A percentile compares a stretch with the other conserved stretches of the same genome.
phyloP scores from a whole-genome alignment of 1,140 invertebrate genomes.

The Neodiprion virginianus region DNA sequence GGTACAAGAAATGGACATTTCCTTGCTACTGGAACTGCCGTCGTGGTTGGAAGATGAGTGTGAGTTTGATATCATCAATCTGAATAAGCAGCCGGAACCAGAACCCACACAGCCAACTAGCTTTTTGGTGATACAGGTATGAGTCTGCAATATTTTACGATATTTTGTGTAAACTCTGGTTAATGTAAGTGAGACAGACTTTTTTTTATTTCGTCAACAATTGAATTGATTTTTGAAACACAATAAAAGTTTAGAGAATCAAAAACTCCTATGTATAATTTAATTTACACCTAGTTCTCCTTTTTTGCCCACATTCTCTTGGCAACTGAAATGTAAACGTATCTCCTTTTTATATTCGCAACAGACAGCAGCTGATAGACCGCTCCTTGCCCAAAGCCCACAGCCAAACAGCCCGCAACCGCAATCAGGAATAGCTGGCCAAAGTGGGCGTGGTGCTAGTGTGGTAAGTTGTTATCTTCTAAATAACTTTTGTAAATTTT shows the following conservation, averaged over 20 bases:
- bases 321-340: too few relatives aligned
- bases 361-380: conserved; percentile 75
- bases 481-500: conserved; percentile 13
- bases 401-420: conserved; percentile 69
- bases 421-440: conserved; percentile 70
- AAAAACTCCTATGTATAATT: neutral
- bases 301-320: conserved; percentile 6
- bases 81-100: conserved; percentile 79
- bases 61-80: conserved; percentile 91
- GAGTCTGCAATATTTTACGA: neutral
- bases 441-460: conserved; percentile 86
- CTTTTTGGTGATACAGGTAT: conserved; percentile 89
- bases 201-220: too few relatives aligned
- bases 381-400: conserved; percentile 60
- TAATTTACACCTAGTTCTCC: neutral
- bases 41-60: conserved; percentile 95
- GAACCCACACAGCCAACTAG: conserved; percentile 75
- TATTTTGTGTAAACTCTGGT: conserved; percentile 11
- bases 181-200: neutral
- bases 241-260: conserved; percentile 7
- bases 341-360: neutral
- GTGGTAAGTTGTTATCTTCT: conserved; percentile 72
- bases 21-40: conserved; percentile 84
- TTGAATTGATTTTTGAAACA: conserved; percentile 8
- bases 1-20: conserved; percentile 97